A percentile compares a stretch with the other conserved stretches of the same genome.
Evolutionary conservation across 2,888 invertebrate genomes (phyloP).

Genomic region (Pristionchus maxplancki): DNA sequence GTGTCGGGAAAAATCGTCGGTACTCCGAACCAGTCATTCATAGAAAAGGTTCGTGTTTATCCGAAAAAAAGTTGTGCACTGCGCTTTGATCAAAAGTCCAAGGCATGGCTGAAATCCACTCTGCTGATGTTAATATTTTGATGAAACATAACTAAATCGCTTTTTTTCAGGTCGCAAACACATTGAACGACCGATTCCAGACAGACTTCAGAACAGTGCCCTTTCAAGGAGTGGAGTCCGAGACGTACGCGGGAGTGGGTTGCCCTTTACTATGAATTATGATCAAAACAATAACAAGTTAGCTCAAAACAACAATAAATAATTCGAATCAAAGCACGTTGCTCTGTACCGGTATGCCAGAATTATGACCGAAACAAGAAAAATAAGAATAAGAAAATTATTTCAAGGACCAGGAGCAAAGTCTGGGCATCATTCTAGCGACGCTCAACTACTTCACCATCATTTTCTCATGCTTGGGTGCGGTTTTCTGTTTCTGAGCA

Average conservation of each 20-base stretch:
- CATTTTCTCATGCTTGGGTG: not conserved
- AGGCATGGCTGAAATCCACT: too few relatives aligned
- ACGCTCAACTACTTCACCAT: conserved; percentile 1
- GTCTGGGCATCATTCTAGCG: not conserved
- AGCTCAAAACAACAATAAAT: not conserved
- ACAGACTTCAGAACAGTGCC: not conserved
- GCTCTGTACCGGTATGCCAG: too few relatives aligned
- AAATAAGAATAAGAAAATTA: not conserved
- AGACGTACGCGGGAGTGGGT: not conserved
- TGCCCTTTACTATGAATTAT: not conserved
- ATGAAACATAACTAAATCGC: not conserved
- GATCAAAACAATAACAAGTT: not conserved
- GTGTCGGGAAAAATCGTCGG: not conserved
- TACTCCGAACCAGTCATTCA: not conserved
- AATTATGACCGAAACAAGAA: not conserved
- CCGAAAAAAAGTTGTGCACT: not conserved
- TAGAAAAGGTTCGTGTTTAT: not conserved
- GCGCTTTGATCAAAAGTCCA: too few relatives aligned
- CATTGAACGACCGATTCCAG: not conserved
- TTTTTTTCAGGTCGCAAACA: not conserved
- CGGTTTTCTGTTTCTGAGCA: not conserved
- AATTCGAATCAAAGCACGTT: too few relatives aligned
- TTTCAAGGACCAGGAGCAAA: not conserved
- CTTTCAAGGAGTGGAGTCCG: not conserved
- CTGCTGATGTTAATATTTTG: too few relatives aligned